phyloP scores from a whole-genome alignment of 1,140 invertebrate species.

The Lucilia sericata region DNA sequence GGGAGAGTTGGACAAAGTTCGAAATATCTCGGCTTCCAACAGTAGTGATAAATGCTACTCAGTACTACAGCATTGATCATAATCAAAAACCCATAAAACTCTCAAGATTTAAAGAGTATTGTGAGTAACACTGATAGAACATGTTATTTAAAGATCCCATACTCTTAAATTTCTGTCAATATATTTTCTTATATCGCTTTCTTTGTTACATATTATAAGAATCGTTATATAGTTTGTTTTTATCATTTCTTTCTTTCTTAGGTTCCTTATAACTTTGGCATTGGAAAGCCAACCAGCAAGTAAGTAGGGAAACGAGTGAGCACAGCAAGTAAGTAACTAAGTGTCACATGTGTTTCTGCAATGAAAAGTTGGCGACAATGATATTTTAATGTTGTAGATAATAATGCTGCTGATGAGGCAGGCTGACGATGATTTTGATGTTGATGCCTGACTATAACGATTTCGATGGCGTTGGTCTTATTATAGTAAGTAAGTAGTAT shows the following conservation, averaged over 20 bases:
- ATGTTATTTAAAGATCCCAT: no score
- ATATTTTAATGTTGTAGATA: slow-evolving; percentile 12
- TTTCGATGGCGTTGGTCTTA: background rate
- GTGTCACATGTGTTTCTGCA: slow-evolving; percentile 26
- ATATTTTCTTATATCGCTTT: no score
- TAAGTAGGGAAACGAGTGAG: background rate
- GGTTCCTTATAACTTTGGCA: background rate
- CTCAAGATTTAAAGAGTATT: no score
- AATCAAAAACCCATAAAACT: no score
- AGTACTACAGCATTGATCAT: no score
- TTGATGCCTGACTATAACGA: background rate
- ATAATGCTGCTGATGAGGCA: slow-evolving; percentile 27
- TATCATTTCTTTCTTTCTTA: background rate
- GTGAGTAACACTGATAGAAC: no score
- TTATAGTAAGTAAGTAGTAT: no score
- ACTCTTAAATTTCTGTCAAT: no score
- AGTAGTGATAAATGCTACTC: no score
- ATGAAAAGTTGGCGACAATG: slow-evolving; percentile 22
- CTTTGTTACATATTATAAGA: no score
- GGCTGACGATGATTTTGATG: background rate
- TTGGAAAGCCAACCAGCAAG: background rate
- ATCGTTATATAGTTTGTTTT: background rate
- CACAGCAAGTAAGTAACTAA: background rate
- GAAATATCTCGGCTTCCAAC: no score
- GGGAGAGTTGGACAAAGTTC: no score